These are phyloP conservation scores for Xenops minutus DNA, from an alignment of 2,797 vertebrate species.

Conservation along the genomic window DNA sequence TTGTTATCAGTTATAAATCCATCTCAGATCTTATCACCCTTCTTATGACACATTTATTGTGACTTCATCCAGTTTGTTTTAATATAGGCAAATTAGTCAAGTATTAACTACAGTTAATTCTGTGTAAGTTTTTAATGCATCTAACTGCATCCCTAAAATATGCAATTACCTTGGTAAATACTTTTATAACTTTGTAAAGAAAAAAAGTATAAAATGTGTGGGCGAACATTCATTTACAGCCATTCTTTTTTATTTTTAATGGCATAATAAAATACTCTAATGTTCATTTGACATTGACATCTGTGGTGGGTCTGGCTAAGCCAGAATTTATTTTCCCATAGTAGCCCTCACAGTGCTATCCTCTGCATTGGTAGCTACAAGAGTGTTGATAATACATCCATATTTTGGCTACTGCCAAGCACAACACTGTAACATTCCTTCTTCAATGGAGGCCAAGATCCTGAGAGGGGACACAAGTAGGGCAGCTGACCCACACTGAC, in stretches of 20 bases:
- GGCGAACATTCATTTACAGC: not conserved
- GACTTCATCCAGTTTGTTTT: not conserved
- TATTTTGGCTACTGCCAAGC: too few species aligned
- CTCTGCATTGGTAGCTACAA: too few species aligned
- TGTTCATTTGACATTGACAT: not conserved
- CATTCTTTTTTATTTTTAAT: not conserved
- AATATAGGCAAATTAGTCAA: slow-evolving; percentile 6
- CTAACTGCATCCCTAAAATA: slow-evolving; percentile 37
- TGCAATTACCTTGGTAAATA: slow-evolving; percentile 14
- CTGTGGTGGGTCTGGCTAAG: too few species aligned
- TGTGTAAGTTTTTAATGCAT: slow-evolving; percentile 47
- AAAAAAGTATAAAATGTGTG: not conserved
- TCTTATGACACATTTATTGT: not conserved
- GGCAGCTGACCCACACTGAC: too few species aligned
- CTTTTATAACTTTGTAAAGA: not conserved
- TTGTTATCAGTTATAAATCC: not conserved
- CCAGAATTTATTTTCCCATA: too few species aligned
- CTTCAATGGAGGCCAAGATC: too few species aligned
- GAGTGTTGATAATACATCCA: too few species aligned
- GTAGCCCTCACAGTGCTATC: too few species aligned
- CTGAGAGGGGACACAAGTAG: too few species aligned
- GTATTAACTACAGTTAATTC: slow-evolving; percentile 46
- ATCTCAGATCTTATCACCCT: not conserved
- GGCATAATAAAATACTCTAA: not conserved
- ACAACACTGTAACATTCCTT: too few species aligned